A percentile compares a stretch with the other conserved stretches of the same genome.
phyloP scores from a whole-genome alignment of 2,797 vertebrate genomes.

The Potorous gilbertii region DNA sequence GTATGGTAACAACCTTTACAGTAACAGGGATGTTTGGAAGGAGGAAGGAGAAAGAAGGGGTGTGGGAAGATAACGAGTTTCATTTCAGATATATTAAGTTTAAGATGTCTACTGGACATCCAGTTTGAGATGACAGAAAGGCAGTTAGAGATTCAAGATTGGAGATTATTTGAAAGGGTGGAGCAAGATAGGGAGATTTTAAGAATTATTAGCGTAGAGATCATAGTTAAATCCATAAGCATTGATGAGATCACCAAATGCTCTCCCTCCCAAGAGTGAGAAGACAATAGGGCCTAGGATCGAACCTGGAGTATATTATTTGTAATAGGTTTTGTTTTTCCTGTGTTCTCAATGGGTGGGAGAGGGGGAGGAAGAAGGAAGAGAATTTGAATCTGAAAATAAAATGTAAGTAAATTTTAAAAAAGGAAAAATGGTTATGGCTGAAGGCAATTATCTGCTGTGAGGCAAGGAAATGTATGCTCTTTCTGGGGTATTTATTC shows the following conservation, averaged over 20 bases:
- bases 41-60: too few species aligned
- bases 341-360: too few species aligned
- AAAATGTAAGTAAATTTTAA: background rate
- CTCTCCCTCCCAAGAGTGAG: too few species aligned
- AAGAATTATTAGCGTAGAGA: background rate
- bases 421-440: background rate
- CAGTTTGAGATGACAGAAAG: background rate
- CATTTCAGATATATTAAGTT: background rate
- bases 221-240: too few species aligned
- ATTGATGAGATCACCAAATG: too few species aligned
- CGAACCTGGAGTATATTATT: too few species aligned
- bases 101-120: background rate
- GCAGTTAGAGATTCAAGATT: background rate
- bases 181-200: background rate
- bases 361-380: too few species aligned
- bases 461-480: background rate
- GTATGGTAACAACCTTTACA: background rate
- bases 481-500: background rate
- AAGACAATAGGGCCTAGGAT: too few species aligned
- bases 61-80: background rate
- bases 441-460: background rate
- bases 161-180: background rate
- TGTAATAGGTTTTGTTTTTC: too few species aligned
- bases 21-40: background rate
- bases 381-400: too few species aligned